phyloP scores from a whole-genome alignment of 2,797 vertebrate species.

The Gobionotothen gibberifrons region DNA sequence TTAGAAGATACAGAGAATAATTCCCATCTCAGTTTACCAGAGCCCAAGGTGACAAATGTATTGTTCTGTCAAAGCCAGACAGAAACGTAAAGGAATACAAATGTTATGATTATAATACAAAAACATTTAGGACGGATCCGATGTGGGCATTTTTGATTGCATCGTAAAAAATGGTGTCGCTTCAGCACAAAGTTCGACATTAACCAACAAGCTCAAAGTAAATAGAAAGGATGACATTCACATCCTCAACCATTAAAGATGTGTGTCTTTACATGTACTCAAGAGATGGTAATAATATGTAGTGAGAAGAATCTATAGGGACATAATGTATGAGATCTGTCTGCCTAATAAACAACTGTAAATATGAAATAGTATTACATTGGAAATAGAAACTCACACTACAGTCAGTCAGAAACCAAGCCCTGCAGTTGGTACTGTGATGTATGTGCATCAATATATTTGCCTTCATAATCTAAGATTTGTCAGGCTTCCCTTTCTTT shows the following conservation, averaged over 20 bases:
- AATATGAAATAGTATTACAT: neutral
- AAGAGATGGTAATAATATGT: neutral
- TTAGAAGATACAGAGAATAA: neutral
- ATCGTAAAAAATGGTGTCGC: neutral
- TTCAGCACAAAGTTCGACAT: neutral
- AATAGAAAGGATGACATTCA: neutral
- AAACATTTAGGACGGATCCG: neutral
- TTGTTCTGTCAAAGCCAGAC: neutral
- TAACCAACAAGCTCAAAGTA: neutral
- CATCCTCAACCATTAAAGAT: neutral
- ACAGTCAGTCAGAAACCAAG: constrained; percentile 1
- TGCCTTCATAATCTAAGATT: neutral
- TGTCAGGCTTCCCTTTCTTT: constrained; percentile 1
- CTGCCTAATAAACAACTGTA: neutral
- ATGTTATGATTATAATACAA: neutral
- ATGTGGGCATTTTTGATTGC: neutral
- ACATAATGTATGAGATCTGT: neutral
- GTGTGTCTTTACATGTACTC: neutral
- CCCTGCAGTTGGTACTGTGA: neutral
- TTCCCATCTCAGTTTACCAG: neutral
- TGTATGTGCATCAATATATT: neutral
- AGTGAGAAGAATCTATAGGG: neutral
- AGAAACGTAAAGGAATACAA: neutral
- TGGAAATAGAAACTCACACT: neutral
- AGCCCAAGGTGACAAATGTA: neutral